These are phyloP conservation scores for Microtus oregoni DNA, from an alignment of 2,113 vertebrate genomes.

Conservation along the genomic window DNA sequence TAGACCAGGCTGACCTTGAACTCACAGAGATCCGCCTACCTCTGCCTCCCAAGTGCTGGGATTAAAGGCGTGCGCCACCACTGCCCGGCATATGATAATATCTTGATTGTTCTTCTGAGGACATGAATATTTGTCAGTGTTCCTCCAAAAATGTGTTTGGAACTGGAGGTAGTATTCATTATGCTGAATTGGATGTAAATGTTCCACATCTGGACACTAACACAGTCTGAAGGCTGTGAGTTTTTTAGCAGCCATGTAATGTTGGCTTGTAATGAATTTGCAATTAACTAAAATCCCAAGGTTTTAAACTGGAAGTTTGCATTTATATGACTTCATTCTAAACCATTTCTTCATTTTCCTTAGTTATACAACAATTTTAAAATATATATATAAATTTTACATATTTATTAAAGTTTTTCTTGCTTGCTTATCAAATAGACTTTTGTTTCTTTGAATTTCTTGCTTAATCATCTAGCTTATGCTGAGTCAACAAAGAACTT, in stretches of 20 bases:
- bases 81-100: background rate
- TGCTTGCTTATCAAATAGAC: slow-evolving; percentile 13
- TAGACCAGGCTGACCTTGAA: no score
- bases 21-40: no score
- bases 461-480: slow-evolving; percentile 43
- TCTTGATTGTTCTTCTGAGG: slow-evolving; percentile 22
- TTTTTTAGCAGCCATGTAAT: slow-evolving; percentile 51
- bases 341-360: slow-evolving; percentile 53
- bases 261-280: slow-evolving; percentile 61
- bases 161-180: slow-evolving; percentile 51
- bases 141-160: slow-evolving; percentile 68
- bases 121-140: slow-evolving; percentile 42
- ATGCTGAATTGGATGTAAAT: slow-evolving; percentile 50
- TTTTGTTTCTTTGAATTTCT: slow-evolving; percentile 54
- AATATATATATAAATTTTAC: background rate
- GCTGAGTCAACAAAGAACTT: slow-evolving; percentile 23
- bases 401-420: slow-evolving; percentile 7
- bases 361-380: background rate
- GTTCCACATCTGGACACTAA: slow-evolving; percentile 64
- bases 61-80: no score
- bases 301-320: slow-evolving; percentile 61
- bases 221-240: slow-evolving; percentile 28
- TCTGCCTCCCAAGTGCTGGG: no score
- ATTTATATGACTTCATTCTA: slow-evolving; percentile 60
- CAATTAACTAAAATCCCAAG: slow-evolving; percentile 68